A percentile compares a stretch with the other conserved stretches of the same genome.
phyloP scores from a whole-genome alignment of 2,113 vertebrate species.

The Girardinichthys multiradiatus region DNA sequence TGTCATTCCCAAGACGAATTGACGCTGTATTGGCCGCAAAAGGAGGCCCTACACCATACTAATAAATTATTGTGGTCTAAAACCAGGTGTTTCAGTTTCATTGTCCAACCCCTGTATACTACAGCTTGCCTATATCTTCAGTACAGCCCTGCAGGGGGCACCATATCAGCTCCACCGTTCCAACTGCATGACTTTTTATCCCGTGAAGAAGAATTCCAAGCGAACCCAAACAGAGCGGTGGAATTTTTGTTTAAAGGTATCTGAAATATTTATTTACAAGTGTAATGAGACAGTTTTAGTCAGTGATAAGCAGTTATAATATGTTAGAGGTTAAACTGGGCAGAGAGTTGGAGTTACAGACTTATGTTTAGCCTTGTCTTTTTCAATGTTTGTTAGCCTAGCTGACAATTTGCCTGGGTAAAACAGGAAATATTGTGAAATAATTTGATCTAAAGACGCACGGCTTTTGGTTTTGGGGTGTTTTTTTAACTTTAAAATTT shows the following conservation, averaged over 20 bases:
- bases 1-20: no score
- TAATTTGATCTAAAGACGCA: no score
- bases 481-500: no score
- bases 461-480: no score
- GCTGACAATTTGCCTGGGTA: background rate
- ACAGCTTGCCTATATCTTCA: background rate
- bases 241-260: slow-evolving; percentile 17
- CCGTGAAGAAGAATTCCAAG: slow-evolving; percentile 6
- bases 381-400: background rate
- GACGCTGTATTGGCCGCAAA: no score
- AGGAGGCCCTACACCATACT: no score
- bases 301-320: background rate
- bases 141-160: slow-evolving; percentile 24
- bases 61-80: no score
- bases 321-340: background rate
- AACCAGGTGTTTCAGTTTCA: no score
- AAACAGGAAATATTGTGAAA: no score
- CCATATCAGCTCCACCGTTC: background rate
- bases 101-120: no score
- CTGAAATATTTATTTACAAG: background rate
- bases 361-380: background rate
- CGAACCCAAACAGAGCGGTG: background rate
- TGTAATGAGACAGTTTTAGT: background rate
- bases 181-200: no score
- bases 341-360: background rate